These are phyloP conservation scores for Naso thynnoides DNA, from an alignment of 2,797 vertebrate species.

Conservation along the genomic window DNA sequence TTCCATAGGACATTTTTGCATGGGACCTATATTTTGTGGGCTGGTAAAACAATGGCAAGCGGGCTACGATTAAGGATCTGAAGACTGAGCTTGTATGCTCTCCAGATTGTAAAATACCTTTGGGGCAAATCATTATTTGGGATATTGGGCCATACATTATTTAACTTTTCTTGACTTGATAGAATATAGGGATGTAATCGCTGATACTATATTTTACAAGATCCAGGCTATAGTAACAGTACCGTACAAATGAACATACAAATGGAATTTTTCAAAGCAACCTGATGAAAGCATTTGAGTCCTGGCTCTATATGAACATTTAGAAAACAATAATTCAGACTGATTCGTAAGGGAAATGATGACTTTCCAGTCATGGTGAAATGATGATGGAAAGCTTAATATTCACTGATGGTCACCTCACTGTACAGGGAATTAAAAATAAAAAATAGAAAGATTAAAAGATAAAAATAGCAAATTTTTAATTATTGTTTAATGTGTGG, in stretches of 20 bases:
- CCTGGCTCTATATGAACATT: neutral
- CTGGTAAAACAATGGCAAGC: conserved; percentile 1
- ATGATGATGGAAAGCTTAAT: neutral
- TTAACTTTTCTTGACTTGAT: too few species aligned
- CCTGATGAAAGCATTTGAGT: neutral
- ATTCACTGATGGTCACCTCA: neutral
- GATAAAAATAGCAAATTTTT: neutral
- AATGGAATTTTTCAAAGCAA: neutral
- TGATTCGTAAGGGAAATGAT: neutral
- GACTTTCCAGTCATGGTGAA: neutral
- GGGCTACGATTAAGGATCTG: too few species aligned
- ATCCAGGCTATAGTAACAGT: neutral
- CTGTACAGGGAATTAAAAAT: neutral
- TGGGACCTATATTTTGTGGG: too few species aligned
- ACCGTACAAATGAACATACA: neutral
- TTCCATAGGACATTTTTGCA: conserved; percentile 1
- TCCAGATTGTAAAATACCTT: too few species aligned
- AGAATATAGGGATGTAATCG: neutral
- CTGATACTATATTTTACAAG: neutral
- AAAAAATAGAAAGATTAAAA: too few species aligned
- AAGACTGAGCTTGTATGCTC: too few species aligned
- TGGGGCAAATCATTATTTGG: too few species aligned
- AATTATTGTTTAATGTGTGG: neutral
- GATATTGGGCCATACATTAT: too few species aligned
- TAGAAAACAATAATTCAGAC: neutral